Evolutionary conservation across 2,888 invertebrate species (phyloP), one percentile per base, ranked within the genome.

Genomic region (Drosophila subquinaria): DNA sequence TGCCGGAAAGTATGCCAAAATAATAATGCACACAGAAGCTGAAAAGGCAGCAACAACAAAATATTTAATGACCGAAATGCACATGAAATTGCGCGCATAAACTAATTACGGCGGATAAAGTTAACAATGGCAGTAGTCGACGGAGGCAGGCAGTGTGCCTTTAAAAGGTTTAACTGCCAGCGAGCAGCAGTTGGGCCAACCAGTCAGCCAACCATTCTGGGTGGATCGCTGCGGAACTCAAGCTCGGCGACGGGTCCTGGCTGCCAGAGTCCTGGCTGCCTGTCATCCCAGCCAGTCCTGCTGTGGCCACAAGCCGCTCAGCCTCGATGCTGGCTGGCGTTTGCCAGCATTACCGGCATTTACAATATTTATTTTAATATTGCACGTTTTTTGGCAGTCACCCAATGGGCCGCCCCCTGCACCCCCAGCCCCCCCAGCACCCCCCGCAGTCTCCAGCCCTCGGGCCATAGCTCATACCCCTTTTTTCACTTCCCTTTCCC

Each of bases 351-450:
- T 87, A 88, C 90, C 83, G 86, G 90, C 62, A 90, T 90, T 87
- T 90, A 83, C 90, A 82, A 89, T 83, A 88, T 89, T 83, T 86
- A 90, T 88, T 88, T 89, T 89, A 87, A 87, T 88, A 88, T 90
- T 90, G 77, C 75, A 69, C 60, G 61, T 69, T 73, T 82, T 82
- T 82, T 69, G 80, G 71, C 72, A 73, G 57, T 50, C 68, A 36
- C 38, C 75, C 73, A 68, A 57, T 8, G 40, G 38, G 35, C 30
- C 38, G 42, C 64, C 55, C 30, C 8, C 51, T 27, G 27, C 52
- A 4, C 23, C 23, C 23, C 4, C n/a, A 3, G 2, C 23, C 3
- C 23, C 23, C 23, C 3, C 23, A 23, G 17, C 13, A n/a, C n/a
- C 57, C 30, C 38, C 35, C 20, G 2, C 33, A 36, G 30, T 42